Percentiles rank a stretch among this genome's conserved stretches.
Conservation (phyloP, 1,140 invertebrate genomes). For the Hyles euphorbiae region DNA sequence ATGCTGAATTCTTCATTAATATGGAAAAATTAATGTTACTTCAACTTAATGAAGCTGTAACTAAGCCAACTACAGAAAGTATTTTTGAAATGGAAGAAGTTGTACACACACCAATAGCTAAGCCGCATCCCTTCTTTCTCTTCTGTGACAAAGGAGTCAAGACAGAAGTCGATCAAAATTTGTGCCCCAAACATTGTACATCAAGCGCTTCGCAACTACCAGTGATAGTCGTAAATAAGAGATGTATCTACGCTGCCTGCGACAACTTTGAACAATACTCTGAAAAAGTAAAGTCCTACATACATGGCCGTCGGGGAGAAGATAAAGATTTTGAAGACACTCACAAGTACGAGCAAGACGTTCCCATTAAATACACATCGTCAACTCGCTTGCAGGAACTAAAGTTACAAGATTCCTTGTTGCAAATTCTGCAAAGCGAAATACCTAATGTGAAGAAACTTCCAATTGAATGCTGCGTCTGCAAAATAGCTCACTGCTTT, state of each 20-base stretch:
- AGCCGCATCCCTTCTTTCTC: conserved; percentile 51
- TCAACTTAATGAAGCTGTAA: conserved; percentile 43
- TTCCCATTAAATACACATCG: conserved; percentile 40
- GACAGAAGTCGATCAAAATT: conserved; percentile 34
- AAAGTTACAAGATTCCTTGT: conserved; percentile 52
- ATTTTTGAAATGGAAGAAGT: conserved; percentile 42
- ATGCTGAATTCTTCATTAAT: conserved; percentile 61
- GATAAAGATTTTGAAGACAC: conserved; percentile 45
- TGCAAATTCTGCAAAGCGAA: conserved; percentile 58
- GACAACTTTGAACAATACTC: conserved; percentile 48
- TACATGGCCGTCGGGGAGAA: conserved; percentile 32
- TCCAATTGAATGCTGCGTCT: conserved; percentile 32
- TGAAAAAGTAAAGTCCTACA: conserved; percentile 44
- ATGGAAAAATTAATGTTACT: conserved; percentile 63
- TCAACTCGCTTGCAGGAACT: conserved; percentile 37
- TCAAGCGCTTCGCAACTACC: conserved; percentile 51
- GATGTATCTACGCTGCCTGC: conserved; percentile 53
- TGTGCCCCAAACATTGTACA: conserved; percentile 51
- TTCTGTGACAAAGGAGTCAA: conserved; percentile 53
- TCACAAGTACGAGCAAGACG: conserved; percentile 40
- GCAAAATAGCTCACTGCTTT: conserved; percentile 45
- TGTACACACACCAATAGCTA: conserved; percentile 36
- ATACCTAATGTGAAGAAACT: conserved; percentile 39
- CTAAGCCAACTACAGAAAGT: conserved; percentile 45
- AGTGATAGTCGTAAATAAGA: conserved; percentile 55